phyloP scores from a whole-genome alignment of 2,113 vertebrate genomes.

The Chaenogobius annularis region DNA sequence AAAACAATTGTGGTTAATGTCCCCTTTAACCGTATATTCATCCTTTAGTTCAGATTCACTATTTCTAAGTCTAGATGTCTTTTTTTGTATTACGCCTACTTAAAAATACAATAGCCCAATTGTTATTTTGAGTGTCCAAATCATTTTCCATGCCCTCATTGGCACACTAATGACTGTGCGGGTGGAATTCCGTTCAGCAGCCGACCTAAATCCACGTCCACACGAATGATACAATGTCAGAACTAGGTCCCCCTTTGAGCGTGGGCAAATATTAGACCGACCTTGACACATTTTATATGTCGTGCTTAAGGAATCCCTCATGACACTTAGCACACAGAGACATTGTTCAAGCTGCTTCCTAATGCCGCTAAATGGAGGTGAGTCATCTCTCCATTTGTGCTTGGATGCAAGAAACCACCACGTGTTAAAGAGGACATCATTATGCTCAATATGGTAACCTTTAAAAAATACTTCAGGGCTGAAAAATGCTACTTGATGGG shows the following conservation, averaged over 20 bases:
- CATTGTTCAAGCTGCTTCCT: not conserved
- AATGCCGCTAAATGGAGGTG: not conserved
- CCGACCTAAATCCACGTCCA: not conserved
- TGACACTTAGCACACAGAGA: not conserved
- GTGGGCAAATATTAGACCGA: conserved; percentile 1
- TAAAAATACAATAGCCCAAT: not conserved
- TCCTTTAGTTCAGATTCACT: not conserved
- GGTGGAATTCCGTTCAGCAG: not conserved
- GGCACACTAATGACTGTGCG: conserved; percentile 5
- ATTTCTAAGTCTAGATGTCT: not conserved
- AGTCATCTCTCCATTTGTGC: not conserved
- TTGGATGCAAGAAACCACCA: not conserved
- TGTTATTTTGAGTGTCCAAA: conserved; percentile 4
- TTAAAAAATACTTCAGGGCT: no score
- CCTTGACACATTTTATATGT: conserved; percentile 8
- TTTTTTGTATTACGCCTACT: not conserved
- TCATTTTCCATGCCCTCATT: conserved; percentile 8
- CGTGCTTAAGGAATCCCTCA: conserved; percentile 5
- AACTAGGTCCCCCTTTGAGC: not conserved
- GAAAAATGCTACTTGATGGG: no score
- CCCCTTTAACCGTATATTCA: not conserved
- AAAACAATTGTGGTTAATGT: no score
- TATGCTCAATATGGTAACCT: not conserved
- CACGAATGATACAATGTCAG: not conserved
- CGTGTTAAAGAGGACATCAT: no score